Conservation (phyloP, 2,888 invertebrate genomes). For the Stenchaetothrips biformis region DNA sequence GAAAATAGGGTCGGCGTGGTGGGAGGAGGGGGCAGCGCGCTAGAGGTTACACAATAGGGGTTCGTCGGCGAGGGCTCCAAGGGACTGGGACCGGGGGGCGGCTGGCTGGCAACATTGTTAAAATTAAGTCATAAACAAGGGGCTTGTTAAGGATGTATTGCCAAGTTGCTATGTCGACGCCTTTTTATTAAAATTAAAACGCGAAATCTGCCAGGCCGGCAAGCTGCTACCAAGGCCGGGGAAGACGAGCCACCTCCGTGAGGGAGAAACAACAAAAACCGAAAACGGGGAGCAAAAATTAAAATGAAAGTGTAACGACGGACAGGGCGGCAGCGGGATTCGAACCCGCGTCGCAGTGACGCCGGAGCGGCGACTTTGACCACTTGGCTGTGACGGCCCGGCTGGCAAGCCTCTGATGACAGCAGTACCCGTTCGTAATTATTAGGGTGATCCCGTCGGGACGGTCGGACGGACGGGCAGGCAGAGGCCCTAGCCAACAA, state of each 20-base stretch:
- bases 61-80: not conserved
- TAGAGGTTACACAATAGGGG: not conserved
- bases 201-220: not conserved
- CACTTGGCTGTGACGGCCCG: too few relatives aligned
- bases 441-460: not conserved
- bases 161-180: not conserved
- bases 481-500: not conserved
- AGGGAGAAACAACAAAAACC: too few relatives aligned
- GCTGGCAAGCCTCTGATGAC: too few relatives aligned
- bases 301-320: too few relatives aligned
- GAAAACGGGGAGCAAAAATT: too few relatives aligned
- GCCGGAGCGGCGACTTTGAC: too few relatives aligned
- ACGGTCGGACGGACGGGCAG: not conserved
- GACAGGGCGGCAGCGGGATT: too few relatives aligned
- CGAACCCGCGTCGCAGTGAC: too few relatives aligned
- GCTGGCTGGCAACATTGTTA: conserved; percentile 6
- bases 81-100: not conserved
- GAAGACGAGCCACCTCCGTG: not conserved
- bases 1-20: conserved; percentile 10
- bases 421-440: not conserved
- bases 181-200: not conserved
- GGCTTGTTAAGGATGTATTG: not conserved
- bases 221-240: not conserved
- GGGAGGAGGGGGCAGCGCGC: not conserved
- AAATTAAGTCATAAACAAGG: conserved; percentile 22